These are phyloP conservation scores for Idaea straminata DNA, from an alignment of 2,888 invertebrate species.

Conservation along the genomic window DNA sequence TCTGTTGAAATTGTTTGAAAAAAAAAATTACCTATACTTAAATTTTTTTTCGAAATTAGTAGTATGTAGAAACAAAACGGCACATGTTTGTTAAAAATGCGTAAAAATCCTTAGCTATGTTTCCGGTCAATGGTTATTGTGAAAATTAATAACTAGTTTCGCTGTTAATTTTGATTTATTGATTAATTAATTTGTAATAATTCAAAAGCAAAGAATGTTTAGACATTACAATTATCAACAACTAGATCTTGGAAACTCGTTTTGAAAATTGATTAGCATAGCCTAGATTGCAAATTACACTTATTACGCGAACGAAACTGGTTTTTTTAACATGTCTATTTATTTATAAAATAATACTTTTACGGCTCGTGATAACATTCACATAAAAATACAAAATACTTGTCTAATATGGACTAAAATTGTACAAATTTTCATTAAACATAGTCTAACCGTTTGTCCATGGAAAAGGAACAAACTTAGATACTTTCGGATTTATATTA, in stretches of 20 bases:
- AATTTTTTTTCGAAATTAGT: too few relatives aligned
- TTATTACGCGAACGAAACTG: neutral
- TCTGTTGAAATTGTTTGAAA: too few relatives aligned
- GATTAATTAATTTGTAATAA: neutral
- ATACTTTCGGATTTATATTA: too few relatives aligned
- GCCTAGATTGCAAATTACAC: neutral
- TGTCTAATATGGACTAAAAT: too few relatives aligned
- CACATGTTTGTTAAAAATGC: too few relatives aligned
- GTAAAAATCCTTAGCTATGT: neutral
- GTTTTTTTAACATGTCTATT: neutral
- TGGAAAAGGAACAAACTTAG: too few relatives aligned
- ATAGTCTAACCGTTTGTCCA: too few relatives aligned
- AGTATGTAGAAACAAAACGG: too few relatives aligned
- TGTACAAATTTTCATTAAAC: too few relatives aligned
- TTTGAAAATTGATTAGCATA: neutral
- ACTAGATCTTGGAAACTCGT: neutral
- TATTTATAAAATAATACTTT: slow-evolving; percentile 1
- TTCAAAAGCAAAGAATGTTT: neutral
- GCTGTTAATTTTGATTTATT: neutral
- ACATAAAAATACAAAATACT: neutral
- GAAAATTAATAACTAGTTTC: too few relatives aligned
- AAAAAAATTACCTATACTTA: too few relatives aligned
- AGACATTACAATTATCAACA: neutral
- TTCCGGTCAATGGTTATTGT: neutral
- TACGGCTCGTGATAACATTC: neutral